Evolutionary conservation across 2,888 invertebrate genomes (phyloP).

Genomic region (Abrostola tripartita): DNA sequence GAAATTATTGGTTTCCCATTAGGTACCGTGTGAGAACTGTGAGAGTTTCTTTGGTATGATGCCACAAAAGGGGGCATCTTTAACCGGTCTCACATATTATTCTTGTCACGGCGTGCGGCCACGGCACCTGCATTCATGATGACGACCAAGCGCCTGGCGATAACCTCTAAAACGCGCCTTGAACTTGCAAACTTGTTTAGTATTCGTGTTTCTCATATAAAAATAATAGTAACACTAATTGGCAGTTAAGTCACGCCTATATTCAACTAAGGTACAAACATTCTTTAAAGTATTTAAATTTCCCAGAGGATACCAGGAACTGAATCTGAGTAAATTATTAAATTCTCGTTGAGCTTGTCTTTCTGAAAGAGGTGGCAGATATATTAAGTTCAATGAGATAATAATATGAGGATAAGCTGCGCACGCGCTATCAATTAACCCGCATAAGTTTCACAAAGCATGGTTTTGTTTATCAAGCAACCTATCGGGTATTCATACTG

Average conservation of each 20-base stretch:
- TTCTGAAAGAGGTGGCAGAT: conserved; percentile 31
- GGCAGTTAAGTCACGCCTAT: conserved; percentile 44
- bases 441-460: conserved; percentile 72
- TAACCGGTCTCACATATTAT: conserved; percentile 78
- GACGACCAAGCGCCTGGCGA: conserved; percentile 71
- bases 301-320: conserved; percentile 25
- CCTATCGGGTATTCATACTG: conserved; percentile 51
- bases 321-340: conserved; percentile 32
- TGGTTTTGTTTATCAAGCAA: conserved; percentile 67
- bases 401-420: conserved; percentile 56
- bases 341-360: conserved; percentile 18
- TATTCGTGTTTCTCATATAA: conserved; percentile 43
- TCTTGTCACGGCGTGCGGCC: conserved; percentile 78
- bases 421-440: conserved; percentile 75
- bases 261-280: conserved; percentile 17
- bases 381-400: conserved; percentile 47
- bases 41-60: conserved; percentile 63
- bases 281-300: conserved; percentile 37
- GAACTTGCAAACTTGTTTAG: conserved; percentile 65
- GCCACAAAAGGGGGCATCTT: conserved; percentile 74
- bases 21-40: conserved; percentile 62
- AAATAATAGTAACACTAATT: conserved; percentile 48
- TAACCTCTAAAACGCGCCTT: conserved; percentile 67
- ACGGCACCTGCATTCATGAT: conserved; percentile 82
- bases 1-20: conserved; percentile 67